phyloP scores from a whole-genome alignment of 2,888 invertebrate species.

The Peribatodes rhomboidaria region DNA sequence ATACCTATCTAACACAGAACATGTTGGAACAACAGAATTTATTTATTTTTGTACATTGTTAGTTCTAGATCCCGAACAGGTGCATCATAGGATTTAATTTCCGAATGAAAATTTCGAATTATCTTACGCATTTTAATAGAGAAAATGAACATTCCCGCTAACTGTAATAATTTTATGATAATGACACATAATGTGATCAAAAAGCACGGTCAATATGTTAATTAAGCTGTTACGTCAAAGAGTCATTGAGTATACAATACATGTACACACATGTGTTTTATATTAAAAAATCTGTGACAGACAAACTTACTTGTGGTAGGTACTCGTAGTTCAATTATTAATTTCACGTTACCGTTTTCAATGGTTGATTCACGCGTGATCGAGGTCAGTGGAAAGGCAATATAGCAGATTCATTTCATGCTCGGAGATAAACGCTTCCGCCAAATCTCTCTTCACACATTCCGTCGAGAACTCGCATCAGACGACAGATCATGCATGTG shows the following conservation, averaged over 20 bases:
- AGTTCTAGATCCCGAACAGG: too few species aligned
- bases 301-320: not conserved
- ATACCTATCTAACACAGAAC: not conserved
- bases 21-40: not conserved
- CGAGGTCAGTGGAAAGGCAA: constrained; percentile 55
- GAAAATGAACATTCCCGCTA: too few species aligned
- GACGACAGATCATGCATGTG: constrained; percentile 26
- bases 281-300: not conserved
- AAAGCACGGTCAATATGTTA: too few species aligned
- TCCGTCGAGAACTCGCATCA: constrained; percentile 33
- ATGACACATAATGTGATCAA: too few species aligned
- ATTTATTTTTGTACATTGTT: not conserved
- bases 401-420: constrained; percentile 43
- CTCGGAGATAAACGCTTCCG: constrained; percentile 45
- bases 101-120: too few species aligned
- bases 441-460: constrained; percentile 44
- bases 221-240: too few species aligned
- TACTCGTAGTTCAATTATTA: constrained; percentile 12
- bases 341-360: constrained; percentile 44
- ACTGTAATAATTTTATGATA: too few species aligned
- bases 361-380: constrained; percentile 47
- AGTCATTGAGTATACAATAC: too few species aligned
- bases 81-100: too few species aligned
- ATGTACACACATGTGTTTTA: not conserved
- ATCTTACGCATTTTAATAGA: too few species aligned